Evolutionary conservation across 2,797 vertebrate species (phyloP).

Genomic region (Xyrichtys novacula): DNA sequence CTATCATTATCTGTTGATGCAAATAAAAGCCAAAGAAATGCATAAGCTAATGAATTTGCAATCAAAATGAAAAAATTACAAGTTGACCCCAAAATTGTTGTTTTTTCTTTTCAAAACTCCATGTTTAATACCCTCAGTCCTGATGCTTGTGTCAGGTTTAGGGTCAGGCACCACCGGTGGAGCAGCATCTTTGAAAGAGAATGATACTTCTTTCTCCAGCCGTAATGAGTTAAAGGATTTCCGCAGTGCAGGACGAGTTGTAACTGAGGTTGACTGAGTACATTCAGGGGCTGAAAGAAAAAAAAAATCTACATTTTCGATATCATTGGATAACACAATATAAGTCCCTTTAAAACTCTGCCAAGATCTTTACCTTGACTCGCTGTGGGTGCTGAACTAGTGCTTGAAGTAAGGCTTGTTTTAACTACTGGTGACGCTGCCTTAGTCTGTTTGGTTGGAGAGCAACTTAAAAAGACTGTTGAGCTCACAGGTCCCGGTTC

Average conservation of each 20-base stretch:
- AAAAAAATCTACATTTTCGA: background rate
- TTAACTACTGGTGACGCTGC: background rate
- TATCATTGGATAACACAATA: background rate
- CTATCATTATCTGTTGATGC: constrained; percentile 51
- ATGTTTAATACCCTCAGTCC: constrained; percentile 39
- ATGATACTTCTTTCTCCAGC: constrained; percentile 39
- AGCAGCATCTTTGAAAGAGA: constrained; percentile 29
- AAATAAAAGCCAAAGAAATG: constrained; percentile 8
- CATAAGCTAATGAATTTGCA: background rate
- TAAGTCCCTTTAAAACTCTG: background rate
- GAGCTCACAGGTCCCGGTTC: constrained; percentile 12
- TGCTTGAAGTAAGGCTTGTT: constrained; percentile 16
- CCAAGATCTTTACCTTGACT: constrained; percentile 6
- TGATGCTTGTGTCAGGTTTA: constrained; percentile 1
- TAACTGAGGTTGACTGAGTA: constrained; percentile 15
- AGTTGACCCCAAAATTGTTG: background rate
- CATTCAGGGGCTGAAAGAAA: constrained; percentile 19
- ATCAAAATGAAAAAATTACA: background rate
- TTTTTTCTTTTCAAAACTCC: background rate
- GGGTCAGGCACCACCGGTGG: background rate
- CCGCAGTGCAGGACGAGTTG: constrained; percentile 65
- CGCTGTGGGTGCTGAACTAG: constrained; percentile 6
- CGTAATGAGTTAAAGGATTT: constrained; percentile 60
- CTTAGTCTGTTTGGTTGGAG: constrained; percentile 8
- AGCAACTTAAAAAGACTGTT: background rate